A percentile compares a stretch with the other conserved stretches of the same genome.
phyloP scores from a whole-genome alignment of 2,113 vertebrate species.

The Condylura cristata region DNA sequence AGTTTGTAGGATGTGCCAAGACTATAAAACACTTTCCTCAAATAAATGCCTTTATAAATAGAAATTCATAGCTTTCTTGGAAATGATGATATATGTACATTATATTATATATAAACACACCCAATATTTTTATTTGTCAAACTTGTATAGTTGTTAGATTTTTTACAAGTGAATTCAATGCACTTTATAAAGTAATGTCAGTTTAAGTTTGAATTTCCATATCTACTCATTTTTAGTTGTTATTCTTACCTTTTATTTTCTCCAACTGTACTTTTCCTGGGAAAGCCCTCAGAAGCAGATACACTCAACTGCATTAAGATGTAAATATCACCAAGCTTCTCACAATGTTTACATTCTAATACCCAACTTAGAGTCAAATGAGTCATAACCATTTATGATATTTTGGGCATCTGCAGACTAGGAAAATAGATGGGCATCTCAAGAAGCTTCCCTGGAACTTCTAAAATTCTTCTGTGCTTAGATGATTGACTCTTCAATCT shows the following conservation, averaged over 20 bases:
- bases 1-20: not conserved
- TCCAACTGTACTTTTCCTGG: not conserved
- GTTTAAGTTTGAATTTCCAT: not conserved
- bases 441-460: not conserved
- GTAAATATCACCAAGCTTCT: not conserved
- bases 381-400: not conserved
- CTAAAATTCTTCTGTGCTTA: not conserved
- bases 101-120: not conserved
- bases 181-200: not conserved
- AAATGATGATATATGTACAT: not conserved
- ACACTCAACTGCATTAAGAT: not conserved
- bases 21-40: not conserved
- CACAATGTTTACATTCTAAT: conserved; percentile 4
- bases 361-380: not conserved
- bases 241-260: not conserved
- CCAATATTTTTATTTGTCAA: not conserved
- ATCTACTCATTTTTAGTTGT: not conserved
- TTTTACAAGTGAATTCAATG: conserved; percentile 12
- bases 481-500: not conserved
- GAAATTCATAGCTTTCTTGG: not conserved
- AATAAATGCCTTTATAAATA: not conserved
- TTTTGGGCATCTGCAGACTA: not conserved
- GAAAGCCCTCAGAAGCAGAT: not conserved
- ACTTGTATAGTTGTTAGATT: not conserved
- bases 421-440: not conserved